Percentiles rank a stretch among this genome's conserved stretches.
Evolutionary conservation across 2,113 vertebrate genomes (phyloP).

Genomic region (Hippotragus niger): DNA sequence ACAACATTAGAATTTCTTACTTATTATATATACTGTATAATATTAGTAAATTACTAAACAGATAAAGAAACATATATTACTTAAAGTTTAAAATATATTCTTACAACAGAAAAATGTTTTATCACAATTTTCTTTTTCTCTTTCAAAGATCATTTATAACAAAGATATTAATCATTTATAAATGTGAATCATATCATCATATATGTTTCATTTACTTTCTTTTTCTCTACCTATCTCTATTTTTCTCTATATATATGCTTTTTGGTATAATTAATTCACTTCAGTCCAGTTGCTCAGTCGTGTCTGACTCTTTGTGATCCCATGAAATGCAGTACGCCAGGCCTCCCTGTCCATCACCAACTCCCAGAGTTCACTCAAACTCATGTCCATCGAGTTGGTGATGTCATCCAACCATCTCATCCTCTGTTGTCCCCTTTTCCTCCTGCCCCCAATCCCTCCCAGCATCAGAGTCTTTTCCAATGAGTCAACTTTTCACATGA

Average conservation of each 20-base stretch:
- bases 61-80: neutral
- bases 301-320: no score
- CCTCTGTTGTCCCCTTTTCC: rapidly evolving
- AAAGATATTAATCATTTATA: neutral
- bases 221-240: neutral
- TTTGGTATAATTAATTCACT: neutral
- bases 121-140: neutral
- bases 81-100: neutral
- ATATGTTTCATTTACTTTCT: neutral
- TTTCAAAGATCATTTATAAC: neutral
- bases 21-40: neutral
- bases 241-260: neutral
- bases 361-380: no score
- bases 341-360: no score
- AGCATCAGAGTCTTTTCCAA: no score
- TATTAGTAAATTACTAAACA: neutral
- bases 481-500: no score
- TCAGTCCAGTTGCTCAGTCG: no score
- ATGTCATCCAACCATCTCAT: no score
- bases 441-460: no score
- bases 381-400: rapidly evolving
- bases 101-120: neutral
- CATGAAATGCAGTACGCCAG: no score
- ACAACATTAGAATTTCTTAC: neutral
- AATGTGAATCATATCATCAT: neutral